These are phyloP conservation scores for Naja naja DNA, from an alignment of 2,113 vertebrate species.

Conservation along the genomic window DNA sequence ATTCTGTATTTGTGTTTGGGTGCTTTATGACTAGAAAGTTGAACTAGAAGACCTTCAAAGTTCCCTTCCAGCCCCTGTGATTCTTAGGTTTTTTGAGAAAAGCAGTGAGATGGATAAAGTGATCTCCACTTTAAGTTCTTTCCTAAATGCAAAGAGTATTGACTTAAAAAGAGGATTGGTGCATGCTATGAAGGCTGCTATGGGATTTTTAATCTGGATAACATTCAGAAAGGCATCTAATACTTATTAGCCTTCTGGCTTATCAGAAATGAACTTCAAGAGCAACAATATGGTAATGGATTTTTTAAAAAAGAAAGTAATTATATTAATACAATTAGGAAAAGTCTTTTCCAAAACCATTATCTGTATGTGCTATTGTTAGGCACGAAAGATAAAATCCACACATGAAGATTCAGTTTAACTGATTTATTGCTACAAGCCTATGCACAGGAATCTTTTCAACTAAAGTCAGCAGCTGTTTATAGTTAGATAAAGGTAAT, in stretches of 20 bases:
- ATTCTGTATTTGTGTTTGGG: background rate
- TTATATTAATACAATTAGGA: background rate
- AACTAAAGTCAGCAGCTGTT: background rate
- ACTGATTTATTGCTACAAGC: background rate
- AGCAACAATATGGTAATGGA: background rate
- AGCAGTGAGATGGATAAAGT: no score
- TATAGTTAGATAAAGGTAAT: background rate
- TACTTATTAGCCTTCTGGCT: background rate
- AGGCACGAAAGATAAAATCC: background rate
- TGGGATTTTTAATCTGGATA: background rate
- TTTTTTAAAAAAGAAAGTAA: background rate
- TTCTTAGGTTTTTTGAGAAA: background rate
- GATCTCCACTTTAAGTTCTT: background rate
- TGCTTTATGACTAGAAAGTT: background rate
- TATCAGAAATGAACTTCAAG: background rate
- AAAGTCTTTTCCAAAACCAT: background rate
- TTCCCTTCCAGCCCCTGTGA: background rate
- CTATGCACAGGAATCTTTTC: background rate
- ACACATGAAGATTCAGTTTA: background rate
- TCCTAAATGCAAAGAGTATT: background rate
- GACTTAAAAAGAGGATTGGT: background rate
- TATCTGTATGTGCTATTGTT: background rate
- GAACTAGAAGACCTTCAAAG: background rate
- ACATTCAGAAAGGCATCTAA: background rate
- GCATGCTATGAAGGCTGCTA: background rate